Base-by-base conservation (phyloP, 1,140 invertebrate genomes). In the Panonychus citri region DNA sequence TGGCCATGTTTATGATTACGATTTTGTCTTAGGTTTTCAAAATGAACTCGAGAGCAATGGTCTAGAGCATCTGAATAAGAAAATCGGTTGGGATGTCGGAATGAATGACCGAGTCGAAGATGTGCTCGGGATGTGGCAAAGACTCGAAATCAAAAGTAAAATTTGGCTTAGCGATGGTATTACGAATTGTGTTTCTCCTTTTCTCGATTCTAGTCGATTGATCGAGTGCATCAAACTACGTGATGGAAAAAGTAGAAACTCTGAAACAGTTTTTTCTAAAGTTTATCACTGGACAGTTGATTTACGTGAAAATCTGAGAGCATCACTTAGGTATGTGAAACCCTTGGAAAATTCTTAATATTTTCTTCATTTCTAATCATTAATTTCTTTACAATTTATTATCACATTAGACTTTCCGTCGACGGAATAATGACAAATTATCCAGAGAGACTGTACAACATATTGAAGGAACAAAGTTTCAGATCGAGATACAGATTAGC, bases 241-340 rank as follows among this genome's bases (percentile, higher is more conserved):
- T 3, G 13, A 40, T 21, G n/a, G n/a, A n/a, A n/a, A n/a, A n/a
- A n/a, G n/a, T n/a, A n/a, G n/a, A n/a, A 25, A 55, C 3, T 25
- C 39, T 3, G 57, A 25, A 0, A 60, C 48, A 17, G 13, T 51
- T 17, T n/a, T n/a, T n/a, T 24, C 13, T 1, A 64, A 64, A 40
- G 63, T 64, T 1, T 64, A 64, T 28, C 58, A 57, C 42, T 64
- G 63, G 63, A 64, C 63, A n/a, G 58, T 64, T 3, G 63, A 64
- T 43, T 58, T 59, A 50, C 48, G 48, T 54, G 37, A 42, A 21
- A 53, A 55, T 43, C 53, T 55, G 54, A 30, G 57, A 26, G n/a
- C 28, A 49, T 49, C 46, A 24, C 24, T 49, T n/a, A 13, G 46
- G 46, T 49, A 40, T 3, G 39, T 39, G 13, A n/a, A 7, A 13